Percentiles rank a stretch among this genome's conserved stretches.
Evolutionary conservation across 2,797 vertebrate genomes (phyloP).

Genomic region (Pipistrellus nathusii): DNA sequence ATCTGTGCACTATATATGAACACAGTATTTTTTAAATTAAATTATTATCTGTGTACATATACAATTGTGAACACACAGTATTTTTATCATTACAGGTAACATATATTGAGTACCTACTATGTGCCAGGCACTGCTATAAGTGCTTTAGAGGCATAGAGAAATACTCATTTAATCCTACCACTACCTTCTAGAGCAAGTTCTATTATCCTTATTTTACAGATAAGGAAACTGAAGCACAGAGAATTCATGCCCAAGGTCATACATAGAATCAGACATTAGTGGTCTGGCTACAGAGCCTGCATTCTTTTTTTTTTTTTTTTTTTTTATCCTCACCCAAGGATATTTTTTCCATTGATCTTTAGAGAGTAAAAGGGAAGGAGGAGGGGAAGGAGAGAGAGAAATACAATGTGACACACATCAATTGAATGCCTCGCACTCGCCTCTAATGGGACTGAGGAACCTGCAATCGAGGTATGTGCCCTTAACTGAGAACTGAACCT

Average conservation of each 20-base stretch:
- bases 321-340: no score
- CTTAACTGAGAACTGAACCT: no score
- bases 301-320: neutral
- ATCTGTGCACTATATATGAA: neutral
- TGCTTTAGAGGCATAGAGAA: neutral
- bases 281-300: neutral
- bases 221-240: slow-evolving; percentile 17
- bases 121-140: neutral
- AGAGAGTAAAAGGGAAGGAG: no score
- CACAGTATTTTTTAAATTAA: neutral
- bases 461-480: no score
- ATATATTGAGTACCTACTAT: neutral
- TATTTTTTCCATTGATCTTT: no score
- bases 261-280: neutral
- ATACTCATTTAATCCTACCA: neutral
- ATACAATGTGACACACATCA: no score
- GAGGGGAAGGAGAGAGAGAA: no score
- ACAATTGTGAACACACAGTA: neutral
- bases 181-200: neutral
- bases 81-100: neutral
- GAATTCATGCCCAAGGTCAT: neutral
- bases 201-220: neutral
- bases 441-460: no score
- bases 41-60: neutral
- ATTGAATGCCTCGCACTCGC: no score